Evolutionary conservation across 2,113 vertebrate genomes (phyloP).

Genomic region (Plectropomus leopardus): DNA sequence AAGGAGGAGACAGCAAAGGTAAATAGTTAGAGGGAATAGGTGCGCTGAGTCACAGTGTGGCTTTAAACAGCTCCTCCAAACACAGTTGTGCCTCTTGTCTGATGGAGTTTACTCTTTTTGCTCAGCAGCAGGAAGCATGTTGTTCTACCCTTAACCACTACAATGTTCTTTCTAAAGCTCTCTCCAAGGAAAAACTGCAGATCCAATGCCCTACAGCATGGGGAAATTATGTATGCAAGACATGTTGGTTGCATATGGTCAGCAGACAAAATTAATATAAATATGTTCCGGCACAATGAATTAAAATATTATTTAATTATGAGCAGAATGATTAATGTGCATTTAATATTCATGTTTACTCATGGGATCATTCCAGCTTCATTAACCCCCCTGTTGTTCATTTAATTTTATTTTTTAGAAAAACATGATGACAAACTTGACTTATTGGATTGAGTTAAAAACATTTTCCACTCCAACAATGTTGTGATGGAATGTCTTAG

Average conservation of each 20-base stretch:
- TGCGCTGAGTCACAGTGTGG: conserved; percentile 15
- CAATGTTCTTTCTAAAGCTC: conserved; percentile 25
- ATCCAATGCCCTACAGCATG: background rate
- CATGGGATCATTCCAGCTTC: background rate
- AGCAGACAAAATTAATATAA: background rate
- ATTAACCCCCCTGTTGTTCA: background rate
- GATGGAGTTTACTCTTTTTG: conserved; percentile 20
- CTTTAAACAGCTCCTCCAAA: conserved; percentile 22
- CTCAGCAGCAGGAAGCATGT: conserved; percentile 19
- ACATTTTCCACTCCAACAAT: background rate
- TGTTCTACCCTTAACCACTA: conserved; percentile 10
- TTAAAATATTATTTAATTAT: background rate
- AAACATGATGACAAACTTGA: background rate
- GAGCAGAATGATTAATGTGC: background rate
- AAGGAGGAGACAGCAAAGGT: conserved; percentile 18
- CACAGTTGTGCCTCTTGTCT: conserved; percentile 34
- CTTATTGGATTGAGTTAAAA: background rate
- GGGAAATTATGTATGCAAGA: background rate
- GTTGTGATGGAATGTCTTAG: background rate
- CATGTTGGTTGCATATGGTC: background rate
- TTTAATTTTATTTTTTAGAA: background rate
- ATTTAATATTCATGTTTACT: background rate
- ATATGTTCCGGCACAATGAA: background rate
- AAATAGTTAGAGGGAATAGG: conserved; percentile 27
- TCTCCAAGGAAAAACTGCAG: conserved; percentile 1